phyloP scores from a whole-genome alignment of 2,888 invertebrate genomes.

The Hipparchia sbordonii region DNA sequence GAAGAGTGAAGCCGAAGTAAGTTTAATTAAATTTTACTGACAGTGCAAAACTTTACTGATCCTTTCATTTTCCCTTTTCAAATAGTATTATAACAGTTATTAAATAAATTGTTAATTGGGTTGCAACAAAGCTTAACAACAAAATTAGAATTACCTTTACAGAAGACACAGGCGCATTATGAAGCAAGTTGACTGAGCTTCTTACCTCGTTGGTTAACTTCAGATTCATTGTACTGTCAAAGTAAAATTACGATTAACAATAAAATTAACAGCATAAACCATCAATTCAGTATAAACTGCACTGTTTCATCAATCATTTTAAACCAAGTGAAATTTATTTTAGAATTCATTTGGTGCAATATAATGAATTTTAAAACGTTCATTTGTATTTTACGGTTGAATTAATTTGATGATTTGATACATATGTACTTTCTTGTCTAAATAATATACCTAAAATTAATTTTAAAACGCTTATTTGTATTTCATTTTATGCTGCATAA shows the following conservation, averaged over 20 bases:
- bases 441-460: no score
- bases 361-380: background rate
- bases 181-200: conserved; percentile 54
- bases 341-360: background rate
- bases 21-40: no score
- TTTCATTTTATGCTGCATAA: no score
- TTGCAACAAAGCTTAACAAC: conserved; percentile 4
- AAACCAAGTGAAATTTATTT: background rate
- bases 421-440: no score
- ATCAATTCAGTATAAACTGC: background rate
- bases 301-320: background rate
- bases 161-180: conserved; percentile 57
- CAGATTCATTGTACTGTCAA: conserved; percentile 65
- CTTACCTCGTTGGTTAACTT: conserved; percentile 72
- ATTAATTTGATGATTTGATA: no score
- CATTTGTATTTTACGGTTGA: no score
- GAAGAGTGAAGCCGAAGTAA: no score
- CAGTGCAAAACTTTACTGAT: background rate
- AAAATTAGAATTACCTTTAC: conserved; percentile 60
- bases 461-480: no score
- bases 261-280: conserved; percentile 9
- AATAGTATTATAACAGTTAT: background rate
- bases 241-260: conserved; percentile 46
- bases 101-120: background rate
- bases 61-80: background rate